Conservation (phyloP, 2,888 invertebrate genomes). For the Lottia scabra region DNA sequence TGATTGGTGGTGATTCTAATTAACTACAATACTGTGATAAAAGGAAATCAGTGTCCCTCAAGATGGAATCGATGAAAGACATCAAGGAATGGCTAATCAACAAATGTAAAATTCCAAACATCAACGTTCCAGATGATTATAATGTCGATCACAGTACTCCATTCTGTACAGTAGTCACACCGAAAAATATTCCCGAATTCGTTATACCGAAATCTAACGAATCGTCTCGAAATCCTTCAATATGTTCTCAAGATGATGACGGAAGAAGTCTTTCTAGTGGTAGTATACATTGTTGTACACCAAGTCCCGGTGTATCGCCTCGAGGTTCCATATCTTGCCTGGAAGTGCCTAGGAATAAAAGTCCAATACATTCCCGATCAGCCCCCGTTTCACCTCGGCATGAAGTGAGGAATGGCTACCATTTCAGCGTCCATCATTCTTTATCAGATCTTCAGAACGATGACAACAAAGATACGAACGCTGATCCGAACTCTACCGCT, state of each 20-base stretch:
- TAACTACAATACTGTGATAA: background rate
- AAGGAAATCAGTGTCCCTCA: background rate
- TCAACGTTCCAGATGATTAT: conserved; percentile 12
- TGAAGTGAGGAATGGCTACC: conserved; percentile 37
- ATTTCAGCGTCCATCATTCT: conserved; percentile 26
- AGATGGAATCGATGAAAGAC: conserved; percentile 56
- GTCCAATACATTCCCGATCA: conserved; percentile 33
- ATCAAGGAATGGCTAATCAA: conserved; percentile 56
- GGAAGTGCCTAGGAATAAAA: conserved; percentile 33
- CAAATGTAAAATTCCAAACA: conserved; percentile 44
- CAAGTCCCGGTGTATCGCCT: conserved; percentile 38
- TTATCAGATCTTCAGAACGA: conserved; percentile 25
- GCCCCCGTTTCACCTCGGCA: conserved; percentile 53
- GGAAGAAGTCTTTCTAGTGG: conserved; percentile 45
- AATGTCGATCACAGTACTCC: conserved; percentile 8
- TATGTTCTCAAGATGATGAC: conserved; percentile 37
- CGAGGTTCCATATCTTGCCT: conserved; percentile 39
- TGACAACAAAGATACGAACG: conserved; percentile 41
- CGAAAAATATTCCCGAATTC: conserved; percentile 59
- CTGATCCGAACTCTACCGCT: conserved; percentile 51
- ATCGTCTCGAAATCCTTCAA: conserved; percentile 47
- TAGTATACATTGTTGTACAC: conserved; percentile 37
- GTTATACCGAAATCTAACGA: conserved; percentile 57
- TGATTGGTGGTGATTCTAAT: too few relatives aligned
- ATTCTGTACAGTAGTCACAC: conserved; percentile 48